Percentiles rank a stretch among this genome's conserved stretches.
These are phyloP conservation scores for Leptogaster cylindrica DNA, from an alignment of 2,888 invertebrate species.

Conservation along the genomic window DNA sequence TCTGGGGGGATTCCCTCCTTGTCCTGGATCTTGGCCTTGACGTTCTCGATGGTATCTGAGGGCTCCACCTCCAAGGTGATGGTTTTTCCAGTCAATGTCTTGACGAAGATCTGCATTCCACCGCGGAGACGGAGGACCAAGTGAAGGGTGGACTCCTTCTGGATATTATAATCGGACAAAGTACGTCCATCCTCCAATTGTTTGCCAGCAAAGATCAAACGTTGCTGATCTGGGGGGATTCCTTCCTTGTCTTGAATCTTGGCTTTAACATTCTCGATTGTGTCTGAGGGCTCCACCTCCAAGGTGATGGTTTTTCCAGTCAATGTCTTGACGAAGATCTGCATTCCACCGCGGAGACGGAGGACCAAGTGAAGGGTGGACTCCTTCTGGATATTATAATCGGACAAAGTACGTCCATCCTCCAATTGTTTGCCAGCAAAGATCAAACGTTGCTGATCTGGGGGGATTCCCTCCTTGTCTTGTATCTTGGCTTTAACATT, in stretches of 20 bases:
- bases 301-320: constrained; percentile 53
- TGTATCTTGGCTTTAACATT: constrained; percentile 31
- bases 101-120: constrained; percentile 55
- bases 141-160: constrained; percentile 44
- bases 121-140: constrained; percentile 48
- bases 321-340: constrained; percentile 56
- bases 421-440: constrained; percentile 50
- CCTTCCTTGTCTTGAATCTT: constrained; percentile 55
- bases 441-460: constrained; percentile 49
- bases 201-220: constrained; percentile 45
- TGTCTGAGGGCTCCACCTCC: constrained; percentile 51
- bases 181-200: constrained; percentile 19
- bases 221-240: constrained; percentile 54
- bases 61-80: constrained; percentile 54
- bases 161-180: constrained; percentile 42
- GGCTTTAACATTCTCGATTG: constrained; percentile 53
- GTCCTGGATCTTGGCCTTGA: constrained; percentile 55
- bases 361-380: constrained; percentile 49
- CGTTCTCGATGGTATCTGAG: constrained; percentile 54
- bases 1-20: constrained; percentile 56
- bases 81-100: constrained; percentile 55
- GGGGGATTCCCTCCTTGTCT: constrained; percentile 34
- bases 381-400: constrained; percentile 3
- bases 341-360: constrained; percentile 53
- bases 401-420: constrained; percentile 48